phyloP scores from a whole-genome alignment of 1,140 invertebrate species.

The Drosophila mojavensis region DNA sequence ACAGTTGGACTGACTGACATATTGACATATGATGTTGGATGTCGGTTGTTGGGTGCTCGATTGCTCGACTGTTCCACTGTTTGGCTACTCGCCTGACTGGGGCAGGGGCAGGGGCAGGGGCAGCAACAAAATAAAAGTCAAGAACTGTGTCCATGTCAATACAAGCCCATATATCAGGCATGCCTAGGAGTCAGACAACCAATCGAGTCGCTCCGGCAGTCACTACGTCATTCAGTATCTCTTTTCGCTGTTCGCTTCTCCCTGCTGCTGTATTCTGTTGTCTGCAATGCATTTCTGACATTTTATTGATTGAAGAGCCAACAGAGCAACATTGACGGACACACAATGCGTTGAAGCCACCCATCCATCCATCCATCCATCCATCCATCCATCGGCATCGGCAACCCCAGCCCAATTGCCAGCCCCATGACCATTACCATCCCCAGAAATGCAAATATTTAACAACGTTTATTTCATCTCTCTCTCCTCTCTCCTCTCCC shows the following conservation, averaged over 20 bases:
- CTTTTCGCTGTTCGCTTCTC: constrained; percentile 3
- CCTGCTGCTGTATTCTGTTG: constrained; percentile 36
- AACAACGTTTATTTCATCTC: constrained; percentile 46
- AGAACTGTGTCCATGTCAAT: constrained; percentile 80
- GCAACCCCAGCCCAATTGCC: constrained; percentile 4
- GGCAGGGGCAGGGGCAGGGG: constrained; percentile 20
- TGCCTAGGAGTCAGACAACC: constrained; percentile 73
- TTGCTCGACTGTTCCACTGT: constrained; percentile 18
- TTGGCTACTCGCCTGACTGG: constrained; percentile 42
- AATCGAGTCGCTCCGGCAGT: constrained; percentile 43
- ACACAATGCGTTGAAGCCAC: constrained; percentile 39
- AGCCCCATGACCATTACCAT: constrained; percentile 11
- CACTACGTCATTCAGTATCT: constrained; percentile 63
- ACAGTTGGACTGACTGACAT: constrained; percentile 63
- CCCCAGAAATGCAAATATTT: constrained; percentile 73
- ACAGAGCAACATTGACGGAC: constrained; percentile 64
- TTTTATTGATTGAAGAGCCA: constrained; percentile 79
- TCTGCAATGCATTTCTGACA: constrained; percentile 78
- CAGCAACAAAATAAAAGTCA: constrained; percentile 70
- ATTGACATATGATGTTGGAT: constrained; percentile 49
- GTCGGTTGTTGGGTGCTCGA: constrained; percentile 16
- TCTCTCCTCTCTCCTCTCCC: too few relatives aligned
- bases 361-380: neutral
- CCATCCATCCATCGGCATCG: too few relatives aligned
- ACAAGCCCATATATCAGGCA: constrained; percentile 78